Conservation (phyloP, 2,888 invertebrate species). For the Trichogramma dendrolimi region DNA sequence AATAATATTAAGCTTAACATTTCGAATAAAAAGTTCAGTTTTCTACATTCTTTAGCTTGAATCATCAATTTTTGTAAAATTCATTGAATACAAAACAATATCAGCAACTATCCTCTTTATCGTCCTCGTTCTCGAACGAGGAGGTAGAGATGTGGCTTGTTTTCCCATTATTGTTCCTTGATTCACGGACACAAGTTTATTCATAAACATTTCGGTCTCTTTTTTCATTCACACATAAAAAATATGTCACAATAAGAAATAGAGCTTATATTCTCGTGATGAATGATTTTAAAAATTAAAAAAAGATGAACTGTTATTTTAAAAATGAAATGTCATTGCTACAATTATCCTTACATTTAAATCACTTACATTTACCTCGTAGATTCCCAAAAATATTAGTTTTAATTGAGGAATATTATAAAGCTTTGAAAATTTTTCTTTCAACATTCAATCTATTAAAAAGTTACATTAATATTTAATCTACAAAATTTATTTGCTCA, state of each 20-base stretch:
- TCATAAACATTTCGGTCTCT: conserved; percentile 28
- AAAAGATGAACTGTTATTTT: conserved; percentile 17
- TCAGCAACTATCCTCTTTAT: conserved; percentile 35
- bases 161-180: conserved; percentile 29
- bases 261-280: too few species aligned
- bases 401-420: conserved; percentile 14
- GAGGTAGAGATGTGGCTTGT: conserved; percentile 33
- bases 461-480: conserved; percentile 3
- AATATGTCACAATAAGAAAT: not conserved
- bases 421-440: conserved; percentile 12
- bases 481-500: conserved; percentile 20
- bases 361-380: not conserved
- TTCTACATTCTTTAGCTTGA: conserved; percentile 26
- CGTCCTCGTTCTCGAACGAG: conserved; percentile 37
- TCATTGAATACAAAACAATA: conserved; percentile 30
- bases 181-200: conserved; percentile 29
- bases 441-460: conserved; percentile 15
- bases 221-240: not conserved
- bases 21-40: conserved; percentile 14
- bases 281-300: not conserved
- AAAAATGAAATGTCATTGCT: conserved; percentile 25
- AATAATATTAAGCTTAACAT: not conserved
- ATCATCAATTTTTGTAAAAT: conserved; percentile 28
- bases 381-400: conserved; percentile 11
- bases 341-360: conserved; percentile 19